A percentile compares a stretch with the other conserved stretches of the same genome.
These are phyloP conservation scores for Baryphthengus martii DNA, from an alignment of 2,113 vertebrate genomes.

Conservation along the genomic window DNA sequence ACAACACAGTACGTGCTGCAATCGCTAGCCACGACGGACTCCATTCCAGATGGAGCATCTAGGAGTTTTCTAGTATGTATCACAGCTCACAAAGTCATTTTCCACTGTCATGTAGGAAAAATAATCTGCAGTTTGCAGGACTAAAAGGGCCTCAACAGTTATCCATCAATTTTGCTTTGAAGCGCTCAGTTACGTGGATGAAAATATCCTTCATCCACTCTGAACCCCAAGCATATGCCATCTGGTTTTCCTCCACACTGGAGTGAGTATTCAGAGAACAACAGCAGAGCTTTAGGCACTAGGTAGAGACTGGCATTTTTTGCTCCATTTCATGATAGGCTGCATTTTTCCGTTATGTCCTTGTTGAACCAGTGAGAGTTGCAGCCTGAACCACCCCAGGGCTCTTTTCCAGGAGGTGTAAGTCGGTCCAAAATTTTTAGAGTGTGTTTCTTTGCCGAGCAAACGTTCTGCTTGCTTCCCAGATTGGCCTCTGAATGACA, in stretches of 20 bases:
- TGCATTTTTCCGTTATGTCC: background rate
- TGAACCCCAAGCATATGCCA: background rate
- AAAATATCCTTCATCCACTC: background rate
- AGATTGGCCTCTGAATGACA: background rate
- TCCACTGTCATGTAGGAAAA: background rate
- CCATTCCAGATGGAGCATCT: background rate
- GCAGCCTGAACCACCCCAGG: background rate
- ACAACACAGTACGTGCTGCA: conserved; percentile 26
- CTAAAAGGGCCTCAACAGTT: background rate
- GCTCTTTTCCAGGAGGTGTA: background rate
- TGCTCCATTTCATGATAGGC: background rate
- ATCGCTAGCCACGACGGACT: background rate
- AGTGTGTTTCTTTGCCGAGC: background rate
- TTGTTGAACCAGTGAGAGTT: background rate
- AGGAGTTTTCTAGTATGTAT: background rate
- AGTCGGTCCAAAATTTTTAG: background rate
- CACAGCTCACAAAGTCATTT: background rate
- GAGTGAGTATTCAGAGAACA: background rate
- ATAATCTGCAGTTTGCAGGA: background rate
- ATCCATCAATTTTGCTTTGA: background rate
- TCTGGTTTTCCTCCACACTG: background rate
- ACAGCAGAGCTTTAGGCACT: background rate
- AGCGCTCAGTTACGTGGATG: background rate
- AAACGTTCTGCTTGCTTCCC: background rate
- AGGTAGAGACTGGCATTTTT: background rate